Evolutionary conservation across 2,888 invertebrate genomes (phyloP).

Genomic region (Disparrhopalites patrizii): DNA sequence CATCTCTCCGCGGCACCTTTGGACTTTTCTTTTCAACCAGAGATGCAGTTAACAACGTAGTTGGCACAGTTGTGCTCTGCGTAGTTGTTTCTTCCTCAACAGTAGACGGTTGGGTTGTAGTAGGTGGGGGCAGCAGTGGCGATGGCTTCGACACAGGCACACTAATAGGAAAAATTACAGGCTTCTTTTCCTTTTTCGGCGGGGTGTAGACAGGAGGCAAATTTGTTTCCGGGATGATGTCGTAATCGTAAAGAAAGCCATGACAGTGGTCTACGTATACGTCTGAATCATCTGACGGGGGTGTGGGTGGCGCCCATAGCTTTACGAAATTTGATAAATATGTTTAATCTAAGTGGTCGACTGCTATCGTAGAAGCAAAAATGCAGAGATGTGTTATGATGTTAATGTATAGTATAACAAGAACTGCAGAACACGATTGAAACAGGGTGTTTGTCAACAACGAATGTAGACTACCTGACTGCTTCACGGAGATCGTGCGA

Average conservation of each 20-base stretch:
- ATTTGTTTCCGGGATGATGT: constrained; percentile 70
- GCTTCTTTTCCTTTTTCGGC: constrained; percentile 41
- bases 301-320: constrained; percentile 97
- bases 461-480: no score
- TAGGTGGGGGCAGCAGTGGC: neutral
- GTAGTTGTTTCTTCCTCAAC: constrained; percentile 17
- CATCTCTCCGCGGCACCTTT: constrained; percentile 63
- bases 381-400: no score
- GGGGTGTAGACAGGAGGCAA: constrained; percentile 67
- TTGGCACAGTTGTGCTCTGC: constrained; percentile 22
- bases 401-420: no score
- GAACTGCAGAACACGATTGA: no score
- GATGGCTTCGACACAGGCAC: neutral
- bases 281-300: constrained; percentile 88
- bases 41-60: neutral
- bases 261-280: constrained; percentile 82
- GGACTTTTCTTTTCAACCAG: constrained; percentile 39
- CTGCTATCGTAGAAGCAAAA: no score
- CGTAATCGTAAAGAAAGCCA: constrained; percentile 75
- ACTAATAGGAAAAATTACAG: neutral
- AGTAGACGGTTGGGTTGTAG: neutral
- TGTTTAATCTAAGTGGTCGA: neutral
- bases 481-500: no score
- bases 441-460: no score
- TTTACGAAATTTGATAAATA: constrained; percentile 51